Percentiles rank a stretch among this genome's conserved stretches.
phyloP scores from a whole-genome alignment of 2,888 invertebrate species.

The Agrotis exclamationis region DNA sequence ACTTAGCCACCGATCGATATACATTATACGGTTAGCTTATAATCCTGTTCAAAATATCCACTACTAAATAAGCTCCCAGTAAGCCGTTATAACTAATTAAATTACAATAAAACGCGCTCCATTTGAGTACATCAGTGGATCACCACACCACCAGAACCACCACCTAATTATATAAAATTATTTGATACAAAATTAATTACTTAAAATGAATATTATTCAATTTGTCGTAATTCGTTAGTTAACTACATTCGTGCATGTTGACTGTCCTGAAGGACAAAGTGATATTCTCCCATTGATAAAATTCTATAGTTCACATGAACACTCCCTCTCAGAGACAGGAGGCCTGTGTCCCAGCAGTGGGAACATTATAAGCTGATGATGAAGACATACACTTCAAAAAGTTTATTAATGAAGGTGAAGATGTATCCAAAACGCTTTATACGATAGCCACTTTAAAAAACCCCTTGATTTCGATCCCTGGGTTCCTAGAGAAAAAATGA shows the following conservation, averaged over 20 bases:
- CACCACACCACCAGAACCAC: conserved; percentile 10
- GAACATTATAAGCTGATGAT: too few relatives aligned
- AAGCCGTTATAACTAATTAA: conserved; percentile 21
- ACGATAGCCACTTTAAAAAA: too few relatives aligned
- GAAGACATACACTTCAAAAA: too few relatives aligned
- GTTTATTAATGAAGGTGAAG: too few relatives aligned
- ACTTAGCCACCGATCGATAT: not conserved
- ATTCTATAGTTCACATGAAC: too few relatives aligned
- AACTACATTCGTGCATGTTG: too few relatives aligned
- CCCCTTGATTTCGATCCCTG: too few relatives aligned
- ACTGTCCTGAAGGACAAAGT: not conserved
- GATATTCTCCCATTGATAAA: not conserved
- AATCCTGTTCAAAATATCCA: not conserved
- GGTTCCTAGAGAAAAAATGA: not conserved
- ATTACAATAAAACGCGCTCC: conserved; percentile 16
- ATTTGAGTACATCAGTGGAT: conserved; percentile 18
- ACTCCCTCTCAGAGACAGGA: too few relatives aligned
- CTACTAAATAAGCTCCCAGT: conserved; percentile 6
- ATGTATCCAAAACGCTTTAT: too few relatives aligned
- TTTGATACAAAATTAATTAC: conserved; percentile 39
- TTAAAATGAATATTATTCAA: conserved; percentile 17
- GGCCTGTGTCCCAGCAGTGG: too few relatives aligned
- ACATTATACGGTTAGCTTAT: not conserved
- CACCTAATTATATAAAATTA: conserved; percentile 25
- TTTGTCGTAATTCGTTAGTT: not conserved